phyloP scores from a whole-genome alignment of 2,888 invertebrate genomes.

The Agonopterix subpropinquella region DNA sequence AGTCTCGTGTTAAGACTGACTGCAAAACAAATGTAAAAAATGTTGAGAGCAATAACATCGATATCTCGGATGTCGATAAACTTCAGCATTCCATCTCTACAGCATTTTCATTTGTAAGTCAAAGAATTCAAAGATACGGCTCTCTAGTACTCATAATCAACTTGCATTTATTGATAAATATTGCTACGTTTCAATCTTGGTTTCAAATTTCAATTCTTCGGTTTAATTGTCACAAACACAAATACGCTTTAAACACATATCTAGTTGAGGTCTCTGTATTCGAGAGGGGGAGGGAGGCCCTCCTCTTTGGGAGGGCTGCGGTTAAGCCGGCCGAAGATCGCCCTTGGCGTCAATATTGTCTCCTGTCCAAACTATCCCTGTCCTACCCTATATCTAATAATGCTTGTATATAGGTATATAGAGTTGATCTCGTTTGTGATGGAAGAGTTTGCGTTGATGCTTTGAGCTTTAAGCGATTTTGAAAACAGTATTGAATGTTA shows the following conservation, averaged over 20 bases:
- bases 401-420: not conserved
- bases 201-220: not conserved
- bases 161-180: too few relatives aligned
- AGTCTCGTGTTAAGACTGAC: too few relatives aligned
- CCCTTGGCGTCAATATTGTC: slow-evolving; percentile 48
- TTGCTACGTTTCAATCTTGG: not conserved
- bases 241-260: not conserved
- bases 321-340: slow-evolving; percentile 28
- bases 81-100: too few relatives aligned
- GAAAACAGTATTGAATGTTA: too few relatives aligned
- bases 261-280: slow-evolving; percentile 4
- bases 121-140: too few relatives aligned
- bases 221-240: slow-evolving; percentile 3
- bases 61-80: too few relatives aligned
- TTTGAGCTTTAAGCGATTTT: too few relatives aligned
- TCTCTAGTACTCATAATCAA: too few relatives aligned
- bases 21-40: too few relatives aligned
- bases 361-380: slow-evolving; percentile 22
- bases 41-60: too few relatives aligned
- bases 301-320: slow-evolving; percentile 16
- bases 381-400: not conserved
- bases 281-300: slow-evolving; percentile 1
- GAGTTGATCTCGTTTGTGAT: not conserved
- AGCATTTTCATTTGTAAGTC: too few relatives aligned
- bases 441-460: too few relatives aligned